Evolutionary conservation across 2,797 vertebrate species (phyloP).

Genomic region (Diceros bicornis): DNA sequence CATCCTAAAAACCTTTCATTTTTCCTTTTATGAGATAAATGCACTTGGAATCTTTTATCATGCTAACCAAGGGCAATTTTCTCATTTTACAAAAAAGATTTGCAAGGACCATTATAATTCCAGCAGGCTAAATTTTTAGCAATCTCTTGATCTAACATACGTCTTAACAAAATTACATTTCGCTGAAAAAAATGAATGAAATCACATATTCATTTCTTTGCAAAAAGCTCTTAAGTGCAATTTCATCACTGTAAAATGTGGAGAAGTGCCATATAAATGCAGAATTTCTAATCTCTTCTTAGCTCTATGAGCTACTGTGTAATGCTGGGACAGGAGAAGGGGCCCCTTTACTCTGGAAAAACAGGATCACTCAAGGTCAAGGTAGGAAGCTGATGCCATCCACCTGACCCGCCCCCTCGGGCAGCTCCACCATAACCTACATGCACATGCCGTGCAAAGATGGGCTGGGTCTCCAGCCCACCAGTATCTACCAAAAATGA

Average conservation of each 20-base stretch:
- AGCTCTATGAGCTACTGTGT: background rate
- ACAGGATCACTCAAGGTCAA: constrained; percentile 3
- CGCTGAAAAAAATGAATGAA: constrained; percentile 60
- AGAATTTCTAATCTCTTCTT: background rate
- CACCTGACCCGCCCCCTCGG: background rate
- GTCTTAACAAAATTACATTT: constrained; percentile 73
- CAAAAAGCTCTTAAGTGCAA: constrained; percentile 63
- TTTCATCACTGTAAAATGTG: constrained; percentile 58
- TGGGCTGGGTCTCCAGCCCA: background rate
- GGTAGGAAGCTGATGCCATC: background rate
- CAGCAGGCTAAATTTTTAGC: constrained; percentile 65
- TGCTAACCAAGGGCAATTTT: constrained; percentile 57
- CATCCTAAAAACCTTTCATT: background rate
- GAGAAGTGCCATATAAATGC: constrained; percentile 41
- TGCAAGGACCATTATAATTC: constrained; percentile 54
- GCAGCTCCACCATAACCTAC: background rate
- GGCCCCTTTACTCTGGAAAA: constrained; percentile 17
- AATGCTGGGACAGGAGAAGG: background rate
- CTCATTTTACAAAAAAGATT: constrained; percentile 56
- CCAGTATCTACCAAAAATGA: background rate
- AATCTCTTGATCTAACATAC: constrained; percentile 61
- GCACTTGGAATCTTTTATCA: constrained; percentile 64
- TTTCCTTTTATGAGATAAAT: constrained; percentile 60
- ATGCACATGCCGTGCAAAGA: accelerated
- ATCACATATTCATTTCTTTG: constrained; percentile 65